Conservation (phyloP, 1,140 invertebrate species). For the Aphis craccivora region DNA sequence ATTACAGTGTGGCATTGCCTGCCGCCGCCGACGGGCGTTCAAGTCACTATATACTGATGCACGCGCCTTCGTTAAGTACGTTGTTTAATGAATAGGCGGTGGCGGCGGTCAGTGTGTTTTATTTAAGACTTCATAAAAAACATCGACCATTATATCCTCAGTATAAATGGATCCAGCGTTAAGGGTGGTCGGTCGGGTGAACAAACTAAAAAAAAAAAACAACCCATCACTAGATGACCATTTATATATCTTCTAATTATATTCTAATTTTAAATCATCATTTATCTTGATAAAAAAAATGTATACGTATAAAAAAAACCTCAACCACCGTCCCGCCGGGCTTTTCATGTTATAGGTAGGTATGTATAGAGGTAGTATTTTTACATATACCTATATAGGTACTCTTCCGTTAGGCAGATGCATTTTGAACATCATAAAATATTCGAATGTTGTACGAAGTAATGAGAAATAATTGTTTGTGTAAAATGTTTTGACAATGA, state of each 20-base stretch:
- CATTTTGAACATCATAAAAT: constrained; percentile 51
- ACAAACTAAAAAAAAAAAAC: constrained; percentile 46
- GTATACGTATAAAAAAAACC: constrained; percentile 29
- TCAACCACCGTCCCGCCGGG: constrained; percentile 54
- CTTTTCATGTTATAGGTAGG: constrained; percentile 45
- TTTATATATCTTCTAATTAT: constrained; percentile 57
- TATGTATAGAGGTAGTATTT: neutral
- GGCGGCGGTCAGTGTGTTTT: constrained; percentile 37
- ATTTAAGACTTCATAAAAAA: constrained; percentile 43
- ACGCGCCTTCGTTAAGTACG: constrained; percentile 50
- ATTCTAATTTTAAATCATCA: constrained; percentile 58
- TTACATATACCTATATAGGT: neutral
- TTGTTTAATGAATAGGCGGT: constrained; percentile 50
- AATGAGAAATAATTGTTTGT: constrained; percentile 58
- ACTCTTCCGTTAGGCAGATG: constrained; percentile 48
- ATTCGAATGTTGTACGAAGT: constrained; percentile 39
- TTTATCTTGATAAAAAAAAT: constrained; percentile 56
- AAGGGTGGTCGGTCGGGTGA: constrained; percentile 55
- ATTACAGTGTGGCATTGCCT: neutral
- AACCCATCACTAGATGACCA: constrained; percentile 53
- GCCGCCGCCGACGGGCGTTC: constrained; percentile 37
- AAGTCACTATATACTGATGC: constrained; percentile 38
- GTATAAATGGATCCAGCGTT: constrained; percentile 38
- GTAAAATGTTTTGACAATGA: constrained; percentile 58
- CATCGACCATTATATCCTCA: constrained; percentile 37